These are phyloP conservation scores for Xestia xanthographa DNA, from an alignment of 2,888 invertebrate species.

Conservation along the genomic window DNA sequence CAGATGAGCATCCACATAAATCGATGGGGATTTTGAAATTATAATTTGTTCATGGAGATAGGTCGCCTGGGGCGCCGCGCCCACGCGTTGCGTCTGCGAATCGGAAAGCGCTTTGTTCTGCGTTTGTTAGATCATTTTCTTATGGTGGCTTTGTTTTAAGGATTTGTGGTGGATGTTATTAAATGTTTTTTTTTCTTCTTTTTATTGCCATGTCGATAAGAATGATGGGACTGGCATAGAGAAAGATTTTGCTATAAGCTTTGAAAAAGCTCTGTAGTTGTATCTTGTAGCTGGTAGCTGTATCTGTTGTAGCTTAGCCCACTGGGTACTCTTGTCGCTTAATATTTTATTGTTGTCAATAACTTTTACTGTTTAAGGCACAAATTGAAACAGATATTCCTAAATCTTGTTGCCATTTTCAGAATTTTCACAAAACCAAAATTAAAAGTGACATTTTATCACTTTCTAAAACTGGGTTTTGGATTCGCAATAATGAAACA, in stretches of 20 bases:
- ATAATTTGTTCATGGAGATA: constrained; percentile 89
- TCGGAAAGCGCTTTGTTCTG: constrained; percentile 61
- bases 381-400: neutral
- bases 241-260: neutral
- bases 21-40: constrained; percentile 89
- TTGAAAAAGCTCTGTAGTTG: neutral
- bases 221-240: constrained; percentile 8
- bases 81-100: constrained; percentile 73
- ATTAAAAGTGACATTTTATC: neutral
- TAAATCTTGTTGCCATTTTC: neutral
- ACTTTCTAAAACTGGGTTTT: constrained; percentile 5
- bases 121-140: constrained; percentile 58
- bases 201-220: constrained; percentile 22
- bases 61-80: constrained; percentile 86
- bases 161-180: constrained; percentile 30
- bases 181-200: constrained; percentile 10
- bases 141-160: constrained; percentile 48
- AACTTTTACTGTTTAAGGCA: neutral
- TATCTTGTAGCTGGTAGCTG: neutral
- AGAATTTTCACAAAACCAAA: neutral
- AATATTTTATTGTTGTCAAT: neutral
- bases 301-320: no score
- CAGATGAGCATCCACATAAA: constrained; percentile 88
- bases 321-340: no score
- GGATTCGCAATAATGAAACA: neutral